These are phyloP conservation scores for Zaprionus ghesquierei DNA, from an alignment of 1,140 invertebrate genomes.

Conservation along the genomic window DNA sequence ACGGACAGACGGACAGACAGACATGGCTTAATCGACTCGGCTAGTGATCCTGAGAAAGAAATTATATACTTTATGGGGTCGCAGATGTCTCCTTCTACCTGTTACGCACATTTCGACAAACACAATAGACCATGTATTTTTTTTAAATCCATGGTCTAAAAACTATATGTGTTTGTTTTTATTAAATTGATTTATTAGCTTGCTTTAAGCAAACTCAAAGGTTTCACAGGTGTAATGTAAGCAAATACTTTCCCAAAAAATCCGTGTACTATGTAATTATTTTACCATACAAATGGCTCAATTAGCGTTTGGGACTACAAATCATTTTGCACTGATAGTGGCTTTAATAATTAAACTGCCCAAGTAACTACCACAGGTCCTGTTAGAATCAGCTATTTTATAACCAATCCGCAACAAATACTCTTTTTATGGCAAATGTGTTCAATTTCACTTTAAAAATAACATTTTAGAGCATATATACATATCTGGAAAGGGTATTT, in stretches of 20 bases:
- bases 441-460: not conserved
- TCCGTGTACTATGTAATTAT: not conserved
- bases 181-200: not conserved
- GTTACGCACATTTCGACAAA: too few species aligned
- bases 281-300: not conserved
- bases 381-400: not conserved
- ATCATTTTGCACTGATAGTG: not conserved
- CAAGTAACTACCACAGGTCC: not conserved
- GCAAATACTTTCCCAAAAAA: not conserved
- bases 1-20: too few species aligned
- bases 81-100: too few species aligned
- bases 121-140: too few species aligned
- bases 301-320: not conserved
- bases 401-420: not conserved
- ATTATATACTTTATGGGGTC: too few species aligned
- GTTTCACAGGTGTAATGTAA: not conserved
- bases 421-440: not conserved
- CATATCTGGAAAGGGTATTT: not conserved
- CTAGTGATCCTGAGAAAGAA: too few species aligned
- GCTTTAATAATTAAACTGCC: not conserved
- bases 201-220: not conserved
- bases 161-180: not conserved
- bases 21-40: too few species aligned
- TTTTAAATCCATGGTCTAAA: too few species aligned
- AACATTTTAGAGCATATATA: not conserved